Conservation (phyloP, 1,140 invertebrate genomes). For the Macrotrachela quadricornifera region DNA sequence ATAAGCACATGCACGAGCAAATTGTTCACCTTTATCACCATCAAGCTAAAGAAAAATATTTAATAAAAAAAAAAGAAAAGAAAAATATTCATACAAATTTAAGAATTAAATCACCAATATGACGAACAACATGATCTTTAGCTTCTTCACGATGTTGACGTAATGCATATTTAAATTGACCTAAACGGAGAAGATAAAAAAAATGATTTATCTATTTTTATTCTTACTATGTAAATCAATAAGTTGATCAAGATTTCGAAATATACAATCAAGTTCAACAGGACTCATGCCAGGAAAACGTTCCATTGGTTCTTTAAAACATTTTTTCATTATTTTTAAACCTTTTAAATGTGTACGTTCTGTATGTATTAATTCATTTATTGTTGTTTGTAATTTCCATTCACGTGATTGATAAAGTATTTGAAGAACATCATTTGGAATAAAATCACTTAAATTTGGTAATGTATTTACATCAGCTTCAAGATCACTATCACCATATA, state of each 20-base stretch:
- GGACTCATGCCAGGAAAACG: background rate
- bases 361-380: conserved; percentile 8
- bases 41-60: conserved; percentile 5
- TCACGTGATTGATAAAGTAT: no score
- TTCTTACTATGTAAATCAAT: conserved; percentile 6
- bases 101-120: background rate
- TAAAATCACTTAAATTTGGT: no score
- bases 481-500: no score
- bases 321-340: conserved; percentile 8
- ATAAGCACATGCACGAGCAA: conserved; percentile 4
- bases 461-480: no score
- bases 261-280: conserved; percentile 2
- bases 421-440: no score
- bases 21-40: conserved; percentile 1
- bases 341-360: conserved; percentile 7
- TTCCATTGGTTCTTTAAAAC: conserved; percentile 2
- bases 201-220: background rate
- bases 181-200: background rate
- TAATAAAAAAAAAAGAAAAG: background rate
- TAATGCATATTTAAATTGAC: conserved; percentile 6
- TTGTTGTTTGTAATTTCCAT: conserved; percentile 3
- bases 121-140: background rate
- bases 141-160: background rate
- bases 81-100: no score
- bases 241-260: conserved; percentile 6